phyloP scores from a whole-genome alignment of 2,797 vertebrate species.

The Scomberomorus guttatus region DNA sequence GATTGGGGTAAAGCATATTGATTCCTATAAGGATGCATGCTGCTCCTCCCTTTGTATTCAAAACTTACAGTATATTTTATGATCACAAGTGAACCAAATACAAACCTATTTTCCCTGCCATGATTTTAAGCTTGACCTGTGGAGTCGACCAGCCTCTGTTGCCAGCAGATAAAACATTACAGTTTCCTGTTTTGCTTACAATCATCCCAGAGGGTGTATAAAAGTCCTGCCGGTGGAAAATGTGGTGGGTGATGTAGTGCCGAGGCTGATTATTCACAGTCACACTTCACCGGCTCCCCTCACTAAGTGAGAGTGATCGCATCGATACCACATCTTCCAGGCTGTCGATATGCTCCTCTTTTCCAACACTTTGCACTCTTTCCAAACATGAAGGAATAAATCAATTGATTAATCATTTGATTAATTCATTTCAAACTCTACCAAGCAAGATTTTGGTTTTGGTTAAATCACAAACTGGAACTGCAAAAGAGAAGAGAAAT shows the following conservation, averaged over 20 bases:
- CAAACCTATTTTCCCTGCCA: not conserved
- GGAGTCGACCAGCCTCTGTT: constrained; percentile 12
- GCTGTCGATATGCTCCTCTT: constrained; percentile 68
- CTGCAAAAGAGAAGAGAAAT: not conserved
- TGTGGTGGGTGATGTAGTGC: constrained; percentile 53
- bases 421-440: constrained; percentile 33
- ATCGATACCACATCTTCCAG: constrained; percentile 72
- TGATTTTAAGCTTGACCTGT: constrained; percentile 32
- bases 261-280: constrained; percentile 73
- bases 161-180: constrained; percentile 54
- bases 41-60: constrained; percentile 2
- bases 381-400: constrained; percentile 24
- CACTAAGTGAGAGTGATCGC: constrained; percentile 76
- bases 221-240: constrained; percentile 55
- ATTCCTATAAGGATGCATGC: not conserved
- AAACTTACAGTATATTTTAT: not conserved
- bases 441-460: not conserved
- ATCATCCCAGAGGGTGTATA: constrained; percentile 39
- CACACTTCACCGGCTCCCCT: constrained; percentile 65
- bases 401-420: constrained; percentile 27
- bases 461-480: constrained; percentile 10
- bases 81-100: not conserved
- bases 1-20: not conserved
- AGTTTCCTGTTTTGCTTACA: constrained; percentile 55
- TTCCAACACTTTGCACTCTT: constrained; percentile 25